phyloP scores from a whole-genome alignment of 1,140 invertebrate species.

The Megalopta genalis region DNA sequence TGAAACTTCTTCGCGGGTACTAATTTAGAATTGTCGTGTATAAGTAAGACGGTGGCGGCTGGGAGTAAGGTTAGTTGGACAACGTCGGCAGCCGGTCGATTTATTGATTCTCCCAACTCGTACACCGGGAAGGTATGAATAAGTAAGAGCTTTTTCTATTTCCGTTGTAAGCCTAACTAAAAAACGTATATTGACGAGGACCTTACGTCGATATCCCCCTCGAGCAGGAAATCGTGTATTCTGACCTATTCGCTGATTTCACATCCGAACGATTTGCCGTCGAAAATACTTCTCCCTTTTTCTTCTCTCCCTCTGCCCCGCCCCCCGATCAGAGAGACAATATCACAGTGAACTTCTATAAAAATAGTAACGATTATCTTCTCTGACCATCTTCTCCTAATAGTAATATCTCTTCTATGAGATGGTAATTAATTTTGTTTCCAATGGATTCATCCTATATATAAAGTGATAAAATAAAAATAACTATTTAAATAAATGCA shows the following conservation, averaged over 20 bases:
- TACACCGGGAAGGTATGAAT: constrained; percentile 75
- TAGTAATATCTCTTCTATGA: too few relatives aligned
- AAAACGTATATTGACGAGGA: constrained; percentile 42
- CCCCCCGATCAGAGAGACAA: too few relatives aligned
- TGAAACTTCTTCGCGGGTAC: background rate
- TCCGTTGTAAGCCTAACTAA: constrained; percentile 55
- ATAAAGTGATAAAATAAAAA: too few relatives aligned
- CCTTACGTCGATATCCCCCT: background rate
- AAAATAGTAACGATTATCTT: too few relatives aligned
- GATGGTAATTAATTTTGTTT: too few relatives aligned
- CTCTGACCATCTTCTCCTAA: too few relatives aligned
- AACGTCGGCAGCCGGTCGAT: constrained; percentile 66
- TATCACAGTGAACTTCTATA: too few relatives aligned
- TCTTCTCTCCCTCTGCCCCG: too few relatives aligned
- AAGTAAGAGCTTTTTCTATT: constrained; percentile 76
- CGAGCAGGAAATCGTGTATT: background rate
- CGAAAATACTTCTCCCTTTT: background rate
- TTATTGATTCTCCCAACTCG: constrained; percentile 75
- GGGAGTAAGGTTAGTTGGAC: constrained; percentile 69
- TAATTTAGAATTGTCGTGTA: background rate
- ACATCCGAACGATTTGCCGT: background rate
- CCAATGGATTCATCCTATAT: too few relatives aligned
- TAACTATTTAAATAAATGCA: too few relatives aligned
- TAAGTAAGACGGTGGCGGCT: constrained; percentile 5
- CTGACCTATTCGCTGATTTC: background rate